phyloP scores from a whole-genome alignment of 2,113 vertebrate genomes.

The Prochilodus magdalenae region DNA sequence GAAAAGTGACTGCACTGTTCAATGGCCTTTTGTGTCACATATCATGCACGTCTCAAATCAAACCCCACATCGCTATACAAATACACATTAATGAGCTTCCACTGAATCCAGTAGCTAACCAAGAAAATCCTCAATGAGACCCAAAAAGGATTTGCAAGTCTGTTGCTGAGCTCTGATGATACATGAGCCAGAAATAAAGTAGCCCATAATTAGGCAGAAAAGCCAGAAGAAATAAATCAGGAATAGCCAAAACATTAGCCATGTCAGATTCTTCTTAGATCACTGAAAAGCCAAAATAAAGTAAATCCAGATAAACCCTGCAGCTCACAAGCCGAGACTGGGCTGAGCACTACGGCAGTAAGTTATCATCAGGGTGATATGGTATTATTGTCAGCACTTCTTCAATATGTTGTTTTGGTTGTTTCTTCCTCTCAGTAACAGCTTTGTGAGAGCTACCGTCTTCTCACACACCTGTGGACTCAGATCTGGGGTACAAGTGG shows the following conservation, averaged over 20 bases:
- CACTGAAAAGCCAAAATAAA: not conserved
- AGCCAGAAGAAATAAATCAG: not conserved
- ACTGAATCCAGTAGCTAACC: not conserved
- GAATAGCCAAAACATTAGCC: not conserved
- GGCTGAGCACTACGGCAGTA: too few species aligned
- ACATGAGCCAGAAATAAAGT: not conserved
- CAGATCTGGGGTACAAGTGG: too few species aligned
- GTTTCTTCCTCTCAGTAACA: too few species aligned
- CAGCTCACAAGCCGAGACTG: not conserved
- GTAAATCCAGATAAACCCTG: not conserved
- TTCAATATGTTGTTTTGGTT: too few species aligned
- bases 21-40: constrained; percentile 12
- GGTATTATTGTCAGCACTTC: too few species aligned
- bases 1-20: not conserved
- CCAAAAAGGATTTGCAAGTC: not conserved
- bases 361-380: too few species aligned
- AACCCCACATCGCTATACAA: not conserved
- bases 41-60: not conserved
- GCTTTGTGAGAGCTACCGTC: too few species aligned
- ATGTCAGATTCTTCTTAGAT: not conserved
- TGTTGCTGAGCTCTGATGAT: not conserved
- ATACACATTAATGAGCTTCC: not conserved
- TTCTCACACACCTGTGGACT: too few species aligned
- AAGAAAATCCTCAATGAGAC: not conserved
- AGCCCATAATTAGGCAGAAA: not conserved